Percentiles rank a stretch among this genome's conserved stretches.
Conservation (phyloP, 2,888 invertebrate genomes). For the Epistrophe grossulariae region DNA sequence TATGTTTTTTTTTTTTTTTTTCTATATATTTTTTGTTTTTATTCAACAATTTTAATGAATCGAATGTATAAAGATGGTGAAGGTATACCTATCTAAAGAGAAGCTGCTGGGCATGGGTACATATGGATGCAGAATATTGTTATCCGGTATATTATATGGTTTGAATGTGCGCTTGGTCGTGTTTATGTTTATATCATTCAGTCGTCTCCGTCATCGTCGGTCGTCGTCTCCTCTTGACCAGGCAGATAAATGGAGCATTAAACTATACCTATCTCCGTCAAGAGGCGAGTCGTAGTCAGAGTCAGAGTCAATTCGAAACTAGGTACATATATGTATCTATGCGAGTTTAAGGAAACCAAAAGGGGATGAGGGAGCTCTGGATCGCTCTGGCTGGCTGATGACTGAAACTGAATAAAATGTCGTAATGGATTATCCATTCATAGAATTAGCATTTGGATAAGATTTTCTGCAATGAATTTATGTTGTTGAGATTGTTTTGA, state of each 20-base stretch:
- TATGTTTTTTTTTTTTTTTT: slow-evolving; percentile 3
- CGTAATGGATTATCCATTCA: slow-evolving; percentile 72
- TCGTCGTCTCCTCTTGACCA: slow-evolving; percentile 40
- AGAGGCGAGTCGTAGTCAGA: neutral
- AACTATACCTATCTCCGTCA: neutral
- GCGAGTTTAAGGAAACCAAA: too few species aligned
- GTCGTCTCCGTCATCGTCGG: too few species aligned
- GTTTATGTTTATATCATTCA: slow-evolving; percentile 70
- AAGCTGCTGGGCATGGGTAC: slow-evolving; percentile 40
- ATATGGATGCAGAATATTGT: slow-evolving; percentile 59
- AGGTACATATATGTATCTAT: too few species aligned
- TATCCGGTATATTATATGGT: slow-evolving; percentile 61
- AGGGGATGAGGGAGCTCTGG: neutral
- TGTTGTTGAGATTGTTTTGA: slow-evolving; percentile 49
- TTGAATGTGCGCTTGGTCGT: slow-evolving; percentile 58
- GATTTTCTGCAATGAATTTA: slow-evolving; percentile 51
- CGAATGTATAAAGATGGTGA: slow-evolving; percentile 51
- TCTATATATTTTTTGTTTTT: slow-evolving; percentile 17
- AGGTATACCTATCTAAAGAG: slow-evolving; percentile 11
- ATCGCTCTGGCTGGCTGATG: neutral
- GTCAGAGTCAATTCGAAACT: neutral
- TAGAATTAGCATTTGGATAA: slow-evolving; percentile 63
- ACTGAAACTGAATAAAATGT: slow-evolving; percentile 59
- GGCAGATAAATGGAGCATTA: slow-evolving; percentile 54
- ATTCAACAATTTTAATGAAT: slow-evolving; percentile 64